Evolutionary conservation across 2,113 vertebrate species (phyloP), one percentile per base, ranked within the genome.

Genomic region (Bos javanicus): DNA sequence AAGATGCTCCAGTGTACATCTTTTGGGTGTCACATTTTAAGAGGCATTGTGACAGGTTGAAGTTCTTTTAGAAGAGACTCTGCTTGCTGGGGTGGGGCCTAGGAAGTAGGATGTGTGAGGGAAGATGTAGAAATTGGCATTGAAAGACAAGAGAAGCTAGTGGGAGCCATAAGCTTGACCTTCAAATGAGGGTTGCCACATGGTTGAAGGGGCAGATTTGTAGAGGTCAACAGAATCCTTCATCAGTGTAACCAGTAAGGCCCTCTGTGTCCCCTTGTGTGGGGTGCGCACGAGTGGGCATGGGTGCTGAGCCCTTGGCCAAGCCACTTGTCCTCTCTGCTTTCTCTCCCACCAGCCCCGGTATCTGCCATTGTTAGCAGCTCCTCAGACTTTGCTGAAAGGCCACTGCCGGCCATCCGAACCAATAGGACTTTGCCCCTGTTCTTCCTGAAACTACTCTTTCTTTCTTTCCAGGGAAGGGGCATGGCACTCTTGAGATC

Each of bases 1-100:
- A 64, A 71, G 86, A 62, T 57, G 36, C 67, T 93, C 50, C 60
- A 87, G 1, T 13, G 64, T 56, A 28, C 4, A 4, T 95, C 76
- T 96, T 96, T 95, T 50, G 74, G 39, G 43, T 92, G 80, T 59
- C 84, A 87, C 25, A 43, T 82, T 90, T 96, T 90, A 52, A 30
- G n/a, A 87, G 92, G 83, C 39, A 10, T 64, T 71, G 54, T 95
- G 93, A 92, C 59, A 88, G 87, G 64, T 10, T n/a, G 39, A 74
- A 93, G 43, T 60, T 43, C 56, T 90, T 91, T n/a, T 36, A 11
- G 25, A 76, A 30, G n/a, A 33, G 10, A n/a, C 30, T 52, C 43
- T 52, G 76, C 62, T 1, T 90, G 87, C 48, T 52, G 19, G n/a
- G 43, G 19, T 52, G 33, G 23, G 28, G 23, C 52, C 57, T 43